Conservation (phyloP, 1,140 invertebrate genomes). For the Homarus americanus region DNA sequence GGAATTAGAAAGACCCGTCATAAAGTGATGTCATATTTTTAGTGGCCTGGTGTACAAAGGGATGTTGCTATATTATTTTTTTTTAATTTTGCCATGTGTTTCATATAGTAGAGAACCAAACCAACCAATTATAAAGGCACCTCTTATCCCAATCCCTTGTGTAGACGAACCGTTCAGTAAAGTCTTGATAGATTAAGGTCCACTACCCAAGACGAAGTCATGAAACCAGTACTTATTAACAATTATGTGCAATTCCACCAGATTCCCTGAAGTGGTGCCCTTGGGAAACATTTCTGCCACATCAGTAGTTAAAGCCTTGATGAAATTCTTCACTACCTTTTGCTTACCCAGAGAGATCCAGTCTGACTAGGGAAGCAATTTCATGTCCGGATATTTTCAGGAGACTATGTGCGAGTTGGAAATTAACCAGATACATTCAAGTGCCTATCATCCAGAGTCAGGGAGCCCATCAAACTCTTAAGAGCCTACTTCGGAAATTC, state of each 20-base stretch:
- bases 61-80: no score
- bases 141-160: conserved; percentile 10
- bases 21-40: no score
- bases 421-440: background rate
- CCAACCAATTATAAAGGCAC: background rate
- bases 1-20: no score
- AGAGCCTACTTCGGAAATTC: background rate
- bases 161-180: conserved; percentile 18
- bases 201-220: no score
- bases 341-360: conserved; percentile 1
- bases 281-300: conserved; percentile 4
- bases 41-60: no score
- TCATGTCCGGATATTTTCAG: background rate
- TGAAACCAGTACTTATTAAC: conserved; percentile 19
- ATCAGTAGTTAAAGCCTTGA: background rate
- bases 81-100: background rate
- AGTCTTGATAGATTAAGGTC: conserved; percentile 5
- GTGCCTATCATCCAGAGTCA: conserved; percentile 28
- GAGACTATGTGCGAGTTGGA: background rate
- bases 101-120: conserved; percentile 38
- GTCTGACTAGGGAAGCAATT: conserved; percentile 32
- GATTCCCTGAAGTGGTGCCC: conserved; percentile 33
- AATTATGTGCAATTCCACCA: conserved; percentile 16
- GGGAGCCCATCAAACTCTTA: conserved; percentile 22
- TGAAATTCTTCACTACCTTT: conserved; percentile 5